Percentiles rank a stretch among this genome's conserved stretches.
These are phyloP conservation scores for Limonius californicus DNA, from an alignment of 1,140 invertebrate species.

Conservation along the genomic window DNA sequence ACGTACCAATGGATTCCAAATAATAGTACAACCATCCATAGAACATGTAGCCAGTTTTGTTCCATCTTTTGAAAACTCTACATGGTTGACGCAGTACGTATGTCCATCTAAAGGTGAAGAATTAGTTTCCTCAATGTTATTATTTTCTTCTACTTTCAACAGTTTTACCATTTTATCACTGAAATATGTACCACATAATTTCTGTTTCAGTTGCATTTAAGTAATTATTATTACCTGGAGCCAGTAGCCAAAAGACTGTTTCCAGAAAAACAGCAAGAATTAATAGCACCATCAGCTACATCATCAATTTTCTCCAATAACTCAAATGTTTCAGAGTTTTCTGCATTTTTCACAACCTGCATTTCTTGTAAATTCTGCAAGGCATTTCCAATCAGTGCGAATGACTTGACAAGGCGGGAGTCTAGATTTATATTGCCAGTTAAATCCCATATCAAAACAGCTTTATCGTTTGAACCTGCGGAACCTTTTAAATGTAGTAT, in stretches of 20 bases:
- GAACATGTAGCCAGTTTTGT: conserved; percentile 66
- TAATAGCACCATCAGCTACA: conserved; percentile 53
- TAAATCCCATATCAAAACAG: conserved; percentile 63
- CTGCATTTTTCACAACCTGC: conserved; percentile 47
- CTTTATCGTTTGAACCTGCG: conserved; percentile 69
- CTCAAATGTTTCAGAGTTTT: conserved; percentile 46
- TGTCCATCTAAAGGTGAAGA: conserved; percentile 53
- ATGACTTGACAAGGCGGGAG: conserved; percentile 47
- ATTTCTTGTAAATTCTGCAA: conserved; percentile 40
- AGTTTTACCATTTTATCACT: conserved; percentile 59
- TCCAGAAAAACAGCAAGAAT: conserved; percentile 53
- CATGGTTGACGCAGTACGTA: conserved; percentile 60
- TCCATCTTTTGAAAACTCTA: conserved; percentile 65
- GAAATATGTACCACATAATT: too few species aligned
- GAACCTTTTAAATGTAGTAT: conserved; percentile 41
- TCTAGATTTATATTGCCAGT: conserved; percentile 50
- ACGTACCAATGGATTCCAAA: conserved; percentile 61
- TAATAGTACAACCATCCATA: conserved; percentile 65
- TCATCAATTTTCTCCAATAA: conserved; percentile 53
- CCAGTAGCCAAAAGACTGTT: conserved; percentile 53
- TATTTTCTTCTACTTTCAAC: conserved; percentile 45
- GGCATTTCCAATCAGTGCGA: conserved; percentile 19
- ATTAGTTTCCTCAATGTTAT: conserved; percentile 49
- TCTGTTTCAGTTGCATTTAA: too few species aligned
- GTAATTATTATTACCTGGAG: conserved; percentile 57